phyloP scores from a whole-genome alignment of 2,797 vertebrate genomes.

The Sandelia bainsii region DNA sequence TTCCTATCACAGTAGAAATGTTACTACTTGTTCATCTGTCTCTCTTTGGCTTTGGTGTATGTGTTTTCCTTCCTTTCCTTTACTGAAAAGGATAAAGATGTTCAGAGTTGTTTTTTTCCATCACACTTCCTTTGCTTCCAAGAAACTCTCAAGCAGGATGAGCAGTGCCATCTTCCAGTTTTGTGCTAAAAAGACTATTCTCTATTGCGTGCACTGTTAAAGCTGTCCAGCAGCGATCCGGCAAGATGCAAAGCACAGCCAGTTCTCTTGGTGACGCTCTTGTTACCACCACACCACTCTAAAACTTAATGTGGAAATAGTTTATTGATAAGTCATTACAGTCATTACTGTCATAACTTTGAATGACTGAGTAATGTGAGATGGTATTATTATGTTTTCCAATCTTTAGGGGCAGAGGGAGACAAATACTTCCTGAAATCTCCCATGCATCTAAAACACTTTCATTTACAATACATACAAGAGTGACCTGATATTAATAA shows the following conservation, averaged over 20 bases:
- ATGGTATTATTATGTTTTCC: conserved; percentile 9
- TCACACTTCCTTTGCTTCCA: conserved; percentile 32
- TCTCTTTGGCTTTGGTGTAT: conserved; percentile 15
- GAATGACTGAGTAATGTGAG: conserved; percentile 25
- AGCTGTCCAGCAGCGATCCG: conserved; percentile 36
- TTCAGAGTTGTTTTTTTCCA: conserved; percentile 25
- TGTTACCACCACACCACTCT: conserved; percentile 22
- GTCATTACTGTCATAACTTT: conserved; percentile 10
- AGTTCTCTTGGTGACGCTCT: conserved; percentile 38
- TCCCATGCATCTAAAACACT: conserved; percentile 21
- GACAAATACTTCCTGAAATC: conserved; percentile 15
- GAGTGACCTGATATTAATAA: neutral
- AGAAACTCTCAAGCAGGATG: conserved; percentile 41
- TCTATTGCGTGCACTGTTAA: conserved; percentile 31
- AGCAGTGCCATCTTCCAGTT: conserved; percentile 46
- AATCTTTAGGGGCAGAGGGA: conserved; percentile 3
- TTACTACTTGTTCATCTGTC: conserved; percentile 1
- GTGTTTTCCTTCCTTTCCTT: conserved; percentile 23
- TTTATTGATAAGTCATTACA: conserved; percentile 16
- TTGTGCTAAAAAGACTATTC: conserved; percentile 33
- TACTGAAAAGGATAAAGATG: conserved; percentile 35
- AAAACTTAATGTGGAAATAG: conserved; percentile 39
- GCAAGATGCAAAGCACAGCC: conserved; percentile 41
- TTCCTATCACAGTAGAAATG: conserved; percentile 19
- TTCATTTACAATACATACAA: conserved; percentile 3